phyloP scores from a whole-genome alignment of 1,140 invertebrate species.

The Drosophila athabasca region DNA sequence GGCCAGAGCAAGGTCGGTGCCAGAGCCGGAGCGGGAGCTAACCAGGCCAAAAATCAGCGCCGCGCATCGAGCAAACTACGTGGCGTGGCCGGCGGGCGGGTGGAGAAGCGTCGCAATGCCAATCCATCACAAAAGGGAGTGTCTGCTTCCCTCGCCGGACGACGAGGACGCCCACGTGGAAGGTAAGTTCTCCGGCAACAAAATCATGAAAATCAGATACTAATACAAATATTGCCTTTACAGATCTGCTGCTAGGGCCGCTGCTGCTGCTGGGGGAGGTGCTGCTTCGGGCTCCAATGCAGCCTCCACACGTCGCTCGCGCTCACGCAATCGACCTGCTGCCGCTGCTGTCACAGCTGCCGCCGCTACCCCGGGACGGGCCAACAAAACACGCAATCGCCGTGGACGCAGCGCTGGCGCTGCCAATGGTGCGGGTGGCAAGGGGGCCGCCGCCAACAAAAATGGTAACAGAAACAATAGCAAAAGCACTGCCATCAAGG shows the following conservation, averaged over 20 bases:
- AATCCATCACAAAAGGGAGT: constrained; percentile 42
- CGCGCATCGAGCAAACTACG: constrained; percentile 56
- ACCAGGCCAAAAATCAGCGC: constrained; percentile 25
- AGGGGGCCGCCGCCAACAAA: constrained; percentile 30
- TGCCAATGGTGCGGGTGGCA: constrained; percentile 23
- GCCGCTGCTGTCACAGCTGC: constrained; percentile 40
- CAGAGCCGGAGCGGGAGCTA: constrained; percentile 14
- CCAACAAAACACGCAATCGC: constrained; percentile 42
- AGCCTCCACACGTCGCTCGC: constrained; percentile 46
- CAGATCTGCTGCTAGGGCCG: constrained; percentile 58
- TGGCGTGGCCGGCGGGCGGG: constrained; percentile 68
- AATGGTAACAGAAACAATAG: constrained; percentile 39
- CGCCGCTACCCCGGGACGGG: constrained; percentile 36
- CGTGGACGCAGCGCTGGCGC: constrained; percentile 63
- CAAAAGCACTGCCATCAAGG: constrained; percentile 2
- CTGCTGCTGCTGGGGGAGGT: constrained; percentile 41
- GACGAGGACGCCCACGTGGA: constrained; percentile 58
- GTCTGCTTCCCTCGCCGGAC: constrained; percentile 38
- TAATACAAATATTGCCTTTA: not conserved
- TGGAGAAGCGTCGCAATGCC: constrained; percentile 68
- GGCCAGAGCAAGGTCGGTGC: constrained; percentile 34
- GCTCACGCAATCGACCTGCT: constrained; percentile 58
- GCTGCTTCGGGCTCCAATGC: constrained; percentile 33
- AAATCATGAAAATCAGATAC: not conserved
- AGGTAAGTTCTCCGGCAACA: constrained; percentile 48